These are phyloP conservation scores for pig (Sus scrofa) DNA, from an alignment of 2,113 vertebrate species.

Conservation along the genomic window DNA sequence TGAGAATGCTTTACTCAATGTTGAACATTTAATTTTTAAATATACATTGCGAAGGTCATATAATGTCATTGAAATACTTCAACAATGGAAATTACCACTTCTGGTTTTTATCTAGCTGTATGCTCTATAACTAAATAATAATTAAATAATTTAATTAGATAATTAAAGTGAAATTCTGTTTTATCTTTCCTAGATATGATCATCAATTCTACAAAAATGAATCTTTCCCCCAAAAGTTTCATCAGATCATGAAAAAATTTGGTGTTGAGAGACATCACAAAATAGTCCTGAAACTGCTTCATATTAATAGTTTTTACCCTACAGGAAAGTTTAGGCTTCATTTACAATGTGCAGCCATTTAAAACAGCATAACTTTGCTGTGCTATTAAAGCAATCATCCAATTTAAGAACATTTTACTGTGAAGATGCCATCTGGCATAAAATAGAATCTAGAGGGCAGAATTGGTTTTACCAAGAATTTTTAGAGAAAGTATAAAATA, in stretches of 20 bases:
- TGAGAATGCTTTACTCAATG: background rate
- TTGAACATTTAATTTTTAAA: background rate
- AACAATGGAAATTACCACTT: background rate
- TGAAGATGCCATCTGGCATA: conserved; percentile 81
- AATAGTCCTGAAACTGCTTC: conserved; percentile 63
- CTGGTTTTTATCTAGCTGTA: background rate
- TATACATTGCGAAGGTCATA: background rate
- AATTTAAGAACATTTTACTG: conserved; percentile 84
- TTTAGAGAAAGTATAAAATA: conserved; percentile 61
- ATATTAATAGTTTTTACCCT: conserved; percentile 75
- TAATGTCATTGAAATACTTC: background rate
- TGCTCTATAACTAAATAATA: no score
- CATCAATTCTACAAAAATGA: background rate
- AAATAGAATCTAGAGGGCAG: conserved; percentile 74
- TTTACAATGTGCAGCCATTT: conserved; percentile 78
- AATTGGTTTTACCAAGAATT: conserved; percentile 54
- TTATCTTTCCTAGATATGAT: background rate
- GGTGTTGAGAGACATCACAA: conserved; percentile 21
- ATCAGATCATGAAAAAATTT: conserved; percentile 48
- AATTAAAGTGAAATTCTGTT: background rate
- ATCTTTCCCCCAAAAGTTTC: background rate
- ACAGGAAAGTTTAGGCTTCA: conserved; percentile 76
- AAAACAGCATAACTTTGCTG: conserved; percentile 72
- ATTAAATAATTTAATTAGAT: no score
- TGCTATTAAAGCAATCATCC: conserved; percentile 83